These are phyloP conservation scores for Malurus melanocephalus DNA, from an alignment of 2,113 vertebrate genomes.

Conservation along the genomic window DNA sequence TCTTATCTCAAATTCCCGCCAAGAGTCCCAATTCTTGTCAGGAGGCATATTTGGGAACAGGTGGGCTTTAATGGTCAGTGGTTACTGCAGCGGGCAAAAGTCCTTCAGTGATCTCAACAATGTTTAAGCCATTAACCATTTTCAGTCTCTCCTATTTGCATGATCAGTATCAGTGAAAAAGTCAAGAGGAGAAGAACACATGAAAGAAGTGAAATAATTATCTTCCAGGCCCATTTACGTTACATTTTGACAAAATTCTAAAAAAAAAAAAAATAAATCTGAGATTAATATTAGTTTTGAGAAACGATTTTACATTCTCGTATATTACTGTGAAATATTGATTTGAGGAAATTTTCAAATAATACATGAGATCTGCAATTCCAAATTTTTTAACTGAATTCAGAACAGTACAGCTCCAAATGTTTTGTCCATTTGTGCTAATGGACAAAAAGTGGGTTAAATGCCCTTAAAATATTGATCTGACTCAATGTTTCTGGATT, in stretches of 20 bases:
- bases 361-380: not conserved
- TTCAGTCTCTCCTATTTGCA: not conserved
- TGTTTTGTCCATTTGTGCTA: not conserved
- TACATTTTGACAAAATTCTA: not conserved
- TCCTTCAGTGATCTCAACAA: not conserved
- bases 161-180: not conserved
- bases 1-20: not conserved
- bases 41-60: not conserved
- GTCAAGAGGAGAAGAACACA: not conserved
- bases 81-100: fast-evolving
- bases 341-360: not conserved
- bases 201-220: not conserved
- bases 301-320: not conserved
- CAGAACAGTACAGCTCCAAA: not conserved
- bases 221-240: not conserved
- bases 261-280: not conserved
- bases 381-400: not conserved
- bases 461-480: not conserved
- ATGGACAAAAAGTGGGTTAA: not conserved
- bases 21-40: not conserved
- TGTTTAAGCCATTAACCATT: not conserved
- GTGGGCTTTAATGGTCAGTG: not conserved
- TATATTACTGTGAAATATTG: not conserved
- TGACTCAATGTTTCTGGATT: not conserved
- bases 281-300: not conserved